Evolutionary conservation across 2,888 invertebrate species (phyloP), one percentile per base, ranked within the genome.

Genomic region (Muscina levida): DNA sequence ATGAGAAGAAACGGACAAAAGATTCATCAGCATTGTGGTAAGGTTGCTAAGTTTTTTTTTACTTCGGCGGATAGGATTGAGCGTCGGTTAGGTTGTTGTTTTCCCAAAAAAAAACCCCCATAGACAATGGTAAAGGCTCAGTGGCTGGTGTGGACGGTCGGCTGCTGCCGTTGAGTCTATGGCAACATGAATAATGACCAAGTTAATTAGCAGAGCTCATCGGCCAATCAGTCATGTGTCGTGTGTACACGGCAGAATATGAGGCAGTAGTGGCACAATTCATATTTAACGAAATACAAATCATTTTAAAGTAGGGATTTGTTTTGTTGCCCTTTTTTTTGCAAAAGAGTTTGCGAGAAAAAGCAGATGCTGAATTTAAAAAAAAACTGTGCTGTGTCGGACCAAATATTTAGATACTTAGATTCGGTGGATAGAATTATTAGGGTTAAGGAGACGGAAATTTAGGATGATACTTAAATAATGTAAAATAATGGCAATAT

Each of bases 191-290:
- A 67, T 67, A 37, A 67, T 67, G 17, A 37, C 37, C 48, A 37
- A 51, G 51, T 67, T 51, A 67, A 48, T 67, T 48, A 67, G 62
- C 62, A 62, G 62, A 62, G 62, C 62, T 42, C 62, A 62, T 62
- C 62, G 42, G 62, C 42, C 62, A 62, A 62, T 62, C 42, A 39
- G 62, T 42, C 62, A 62, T 53, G 24, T 53, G 24, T 53, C 44
- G 44, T 44, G 44, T 44, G 10, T 2, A 44, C 10, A 6, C 48
- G 53, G 24, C 8, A 10, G 51, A 46, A 46, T 46, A 46, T 1
- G 15, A 22, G 51, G 22, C 53, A 24, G 24, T 24, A 53, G 53
- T 22, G 8, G 17, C 22, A 10, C 51, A 51, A n/a, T n/a, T n/a
- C 11, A 19, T 19, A 8, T 6, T 48, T 46, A 31, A 5, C 17